Conservation (phyloP, 2,113 vertebrate species). For the Pseudolaguvia tuberculata region DNA sequence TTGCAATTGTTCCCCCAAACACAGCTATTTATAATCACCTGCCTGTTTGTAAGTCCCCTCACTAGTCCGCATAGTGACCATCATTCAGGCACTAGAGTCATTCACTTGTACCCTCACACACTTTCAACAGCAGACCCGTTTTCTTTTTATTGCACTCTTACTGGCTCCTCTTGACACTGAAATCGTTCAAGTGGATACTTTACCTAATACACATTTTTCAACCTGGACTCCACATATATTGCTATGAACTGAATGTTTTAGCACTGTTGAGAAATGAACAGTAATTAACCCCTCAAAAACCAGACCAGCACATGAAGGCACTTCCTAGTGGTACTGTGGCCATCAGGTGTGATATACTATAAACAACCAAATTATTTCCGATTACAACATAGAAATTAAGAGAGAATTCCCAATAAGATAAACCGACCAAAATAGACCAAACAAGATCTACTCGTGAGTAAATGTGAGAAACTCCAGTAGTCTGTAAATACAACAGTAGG, state of each 20-base stretch:
- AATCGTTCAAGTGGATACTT: neutral
- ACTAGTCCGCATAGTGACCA: slow-evolving; percentile 71
- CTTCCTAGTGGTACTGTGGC: neutral
- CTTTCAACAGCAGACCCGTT: neutral
- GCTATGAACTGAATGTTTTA: neutral
- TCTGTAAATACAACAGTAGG: slow-evolving; percentile 65
- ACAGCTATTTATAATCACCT: slow-evolving; percentile 93
- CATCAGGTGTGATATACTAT: neutral
- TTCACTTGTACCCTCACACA: slow-evolving; percentile 32
- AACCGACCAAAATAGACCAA: slow-evolving; percentile 35
- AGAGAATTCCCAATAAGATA: neutral
- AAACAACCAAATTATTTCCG: neutral
- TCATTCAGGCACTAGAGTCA: slow-evolving; percentile 66
- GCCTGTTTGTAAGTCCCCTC: slow-evolving; percentile 66
- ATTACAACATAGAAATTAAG: neutral
- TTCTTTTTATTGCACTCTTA: slow-evolving; percentile 10
- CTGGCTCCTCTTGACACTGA: slow-evolving; percentile 7
- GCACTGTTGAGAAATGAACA: neutral
- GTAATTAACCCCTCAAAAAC: neutral
- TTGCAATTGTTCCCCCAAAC: slow-evolving; percentile 91
- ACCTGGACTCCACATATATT: neutral
- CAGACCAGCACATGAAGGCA: no score
- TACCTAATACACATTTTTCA: neutral
- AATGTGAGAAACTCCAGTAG: slow-evolving; percentile 40
- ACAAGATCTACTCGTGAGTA: slow-evolving; percentile 7